Conservation (phyloP, 2,888 invertebrate genomes). For the Julus scandinavius region DNA sequence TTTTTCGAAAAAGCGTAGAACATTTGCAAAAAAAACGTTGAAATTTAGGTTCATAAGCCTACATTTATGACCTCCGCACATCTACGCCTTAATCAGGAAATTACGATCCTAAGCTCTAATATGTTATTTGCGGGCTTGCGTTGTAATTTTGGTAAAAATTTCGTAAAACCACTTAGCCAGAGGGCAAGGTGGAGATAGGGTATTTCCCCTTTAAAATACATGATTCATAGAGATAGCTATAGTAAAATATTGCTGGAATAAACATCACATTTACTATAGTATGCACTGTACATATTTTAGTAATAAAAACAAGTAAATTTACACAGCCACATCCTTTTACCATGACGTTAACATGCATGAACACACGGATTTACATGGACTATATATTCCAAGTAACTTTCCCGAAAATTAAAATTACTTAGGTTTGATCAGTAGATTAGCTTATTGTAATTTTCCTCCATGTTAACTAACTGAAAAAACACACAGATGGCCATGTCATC, state of each 20-base stretch:
- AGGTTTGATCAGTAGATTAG: too few species aligned
- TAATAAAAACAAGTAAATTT: background rate
- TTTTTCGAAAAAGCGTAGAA: background rate
- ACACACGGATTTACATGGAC: too few species aligned
- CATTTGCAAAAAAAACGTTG: background rate
- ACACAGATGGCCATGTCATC: too few species aligned
- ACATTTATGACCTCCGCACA: slow-evolving; percentile 19
- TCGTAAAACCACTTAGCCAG: background rate
- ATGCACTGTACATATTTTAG: background rate
- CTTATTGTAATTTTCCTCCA: too few species aligned
- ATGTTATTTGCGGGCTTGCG: background rate
- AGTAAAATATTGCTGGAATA: background rate
- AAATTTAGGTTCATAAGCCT: background rate
- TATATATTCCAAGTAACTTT: too few species aligned
- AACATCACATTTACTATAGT: background rate
- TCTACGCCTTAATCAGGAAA: slow-evolving; percentile 46
- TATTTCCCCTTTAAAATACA: background rate
- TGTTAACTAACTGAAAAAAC: too few species aligned
- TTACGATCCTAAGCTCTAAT: background rate
- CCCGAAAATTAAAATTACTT: too few species aligned
- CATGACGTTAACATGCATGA: too few species aligned
- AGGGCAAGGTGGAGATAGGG: slow-evolving; percentile 21
- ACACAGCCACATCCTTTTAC: too few species aligned
- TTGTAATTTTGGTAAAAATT: slow-evolving; percentile 20
- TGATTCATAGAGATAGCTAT: too few species aligned